These are phyloP conservation scores for Drosophila saltans DNA, from an alignment of 1,140 invertebrate genomes.

Conservation along the genomic window DNA sequence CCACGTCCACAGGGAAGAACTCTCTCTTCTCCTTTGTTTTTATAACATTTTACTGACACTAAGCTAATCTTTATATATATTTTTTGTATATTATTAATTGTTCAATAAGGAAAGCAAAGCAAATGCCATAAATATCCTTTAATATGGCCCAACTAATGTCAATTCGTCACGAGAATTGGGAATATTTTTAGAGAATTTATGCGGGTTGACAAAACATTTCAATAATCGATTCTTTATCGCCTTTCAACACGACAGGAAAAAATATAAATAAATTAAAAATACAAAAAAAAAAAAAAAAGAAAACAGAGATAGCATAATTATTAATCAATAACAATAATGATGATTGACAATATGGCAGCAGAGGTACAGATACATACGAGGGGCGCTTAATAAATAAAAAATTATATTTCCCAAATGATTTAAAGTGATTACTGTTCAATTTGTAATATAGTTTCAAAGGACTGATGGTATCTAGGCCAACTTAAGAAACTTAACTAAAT, in stretches of 20 bases:
- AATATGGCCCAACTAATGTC: slow-evolving; percentile 50
- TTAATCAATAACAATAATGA: slow-evolving; percentile 80
- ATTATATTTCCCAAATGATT: too few relatives aligned
- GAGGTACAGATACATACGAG: slow-evolving; percentile 9
- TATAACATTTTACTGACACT: background rate
- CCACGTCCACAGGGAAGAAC: slow-evolving; percentile 13
- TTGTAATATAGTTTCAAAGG: too few relatives aligned
- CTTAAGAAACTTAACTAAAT: too few relatives aligned
- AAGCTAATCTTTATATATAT: background rate
- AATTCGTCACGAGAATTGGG: slow-evolving; percentile 46
- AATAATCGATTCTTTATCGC: slow-evolving; percentile 75
- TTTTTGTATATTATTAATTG: slow-evolving; percentile 47
- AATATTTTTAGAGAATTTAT: slow-evolving; percentile 55
- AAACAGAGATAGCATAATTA: slow-evolving; percentile 46
- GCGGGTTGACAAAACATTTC: slow-evolving; percentile 57
- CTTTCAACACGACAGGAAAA: slow-evolving; percentile 58
- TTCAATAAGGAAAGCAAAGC: slow-evolving; percentile 53
- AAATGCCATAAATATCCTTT: slow-evolving; percentile 58
- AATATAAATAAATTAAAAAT: slow-evolving; percentile 63
- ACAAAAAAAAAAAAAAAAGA: background rate
- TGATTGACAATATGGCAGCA: slow-evolving; percentile 66
- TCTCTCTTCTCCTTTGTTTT: background rate
- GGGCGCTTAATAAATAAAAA: background rate
- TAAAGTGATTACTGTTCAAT: too few relatives aligned
- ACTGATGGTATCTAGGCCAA: too few relatives aligned